A percentile compares a stretch with the other conserved stretches of the same genome.
These are phyloP conservation scores for Aphis craccivora DNA, from an alignment of 1,140 invertebrate species.

Conservation along the genomic window DNA sequence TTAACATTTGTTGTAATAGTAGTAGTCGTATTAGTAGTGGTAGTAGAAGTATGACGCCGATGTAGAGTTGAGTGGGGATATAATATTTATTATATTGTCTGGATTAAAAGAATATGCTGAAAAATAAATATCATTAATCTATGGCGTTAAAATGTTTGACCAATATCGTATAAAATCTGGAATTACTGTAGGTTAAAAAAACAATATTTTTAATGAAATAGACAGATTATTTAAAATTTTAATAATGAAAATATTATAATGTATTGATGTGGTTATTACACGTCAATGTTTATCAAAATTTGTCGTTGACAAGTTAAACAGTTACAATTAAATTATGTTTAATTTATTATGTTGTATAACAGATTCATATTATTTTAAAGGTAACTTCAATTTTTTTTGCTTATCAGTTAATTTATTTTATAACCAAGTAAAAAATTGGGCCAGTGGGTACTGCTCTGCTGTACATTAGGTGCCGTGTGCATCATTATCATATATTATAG, in stretches of 20 bases:
- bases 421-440: neutral
- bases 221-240: neutral
- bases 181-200: neutral
- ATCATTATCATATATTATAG: too few species aligned
- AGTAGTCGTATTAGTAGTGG: neutral
- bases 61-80: neutral
- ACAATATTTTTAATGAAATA: neutral
- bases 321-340: neutral
- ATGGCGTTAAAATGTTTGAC: neutral
- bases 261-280: too few species aligned
- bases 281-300: neutral
- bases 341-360: neutral
- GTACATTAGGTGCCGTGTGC: too few species aligned
- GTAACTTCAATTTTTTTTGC: neutral
- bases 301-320: neutral
- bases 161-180: neutral
- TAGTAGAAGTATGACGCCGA: neutral
- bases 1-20: neutral
- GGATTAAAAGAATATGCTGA: neutral
- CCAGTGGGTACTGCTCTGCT: too few species aligned
- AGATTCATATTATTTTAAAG: neutral
- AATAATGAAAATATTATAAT: too few species aligned
- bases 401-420: neutral
- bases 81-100: neutral
- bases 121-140: too few species aligned